These are phyloP conservation scores for Sycophila texana DNA, from an alignment of 2,888 invertebrate species.

Conservation along the genomic window DNA sequence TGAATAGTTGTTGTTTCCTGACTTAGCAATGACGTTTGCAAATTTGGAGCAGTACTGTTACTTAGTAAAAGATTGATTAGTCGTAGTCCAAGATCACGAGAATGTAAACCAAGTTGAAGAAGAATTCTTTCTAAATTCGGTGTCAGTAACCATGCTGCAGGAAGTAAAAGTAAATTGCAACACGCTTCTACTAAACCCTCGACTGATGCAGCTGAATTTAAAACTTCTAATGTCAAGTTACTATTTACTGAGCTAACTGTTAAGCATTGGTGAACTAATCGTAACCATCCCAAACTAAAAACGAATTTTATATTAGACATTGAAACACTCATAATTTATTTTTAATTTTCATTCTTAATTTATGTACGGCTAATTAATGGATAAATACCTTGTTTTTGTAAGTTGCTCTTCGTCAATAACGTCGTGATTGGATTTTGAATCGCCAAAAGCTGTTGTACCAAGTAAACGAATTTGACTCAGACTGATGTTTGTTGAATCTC, in stretches of 20 bases:
- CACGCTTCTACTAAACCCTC: conserved; percentile 83
- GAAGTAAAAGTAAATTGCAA: conserved; percentile 84
- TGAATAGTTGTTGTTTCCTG: conserved; percentile 75
- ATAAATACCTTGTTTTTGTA: conserved; percentile 75
- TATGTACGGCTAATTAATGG: neutral
- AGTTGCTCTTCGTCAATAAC: conserved; percentile 78
- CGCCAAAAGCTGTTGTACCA: conserved; percentile 90
- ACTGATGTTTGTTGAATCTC: conserved; percentile 93
- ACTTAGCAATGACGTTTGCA: conserved; percentile 66
- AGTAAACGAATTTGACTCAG: conserved; percentile 90
- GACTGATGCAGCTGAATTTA: conserved; percentile 81
- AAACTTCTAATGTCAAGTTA: conserved; percentile 75
- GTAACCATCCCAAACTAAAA: conserved; percentile 88
- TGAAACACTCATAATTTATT: conserved; percentile 37
- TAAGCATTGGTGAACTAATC: conserved; percentile 88
- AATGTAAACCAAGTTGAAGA: conserved; percentile 82
- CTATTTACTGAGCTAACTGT: conserved; percentile 74
- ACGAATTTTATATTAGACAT: neutral
- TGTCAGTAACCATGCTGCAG: conserved; percentile 80
- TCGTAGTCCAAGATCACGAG: conserved; percentile 79
- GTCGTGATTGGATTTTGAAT: conserved; percentile 72
- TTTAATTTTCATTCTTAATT: neutral
- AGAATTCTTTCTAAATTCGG: conserved; percentile 83
- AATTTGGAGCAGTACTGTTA: conserved; percentile 75
- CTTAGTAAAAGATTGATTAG: conserved; percentile 79